Conservation (phyloP, 2,113 vertebrate genomes). For the Saccopteryx bilineata region DNA sequence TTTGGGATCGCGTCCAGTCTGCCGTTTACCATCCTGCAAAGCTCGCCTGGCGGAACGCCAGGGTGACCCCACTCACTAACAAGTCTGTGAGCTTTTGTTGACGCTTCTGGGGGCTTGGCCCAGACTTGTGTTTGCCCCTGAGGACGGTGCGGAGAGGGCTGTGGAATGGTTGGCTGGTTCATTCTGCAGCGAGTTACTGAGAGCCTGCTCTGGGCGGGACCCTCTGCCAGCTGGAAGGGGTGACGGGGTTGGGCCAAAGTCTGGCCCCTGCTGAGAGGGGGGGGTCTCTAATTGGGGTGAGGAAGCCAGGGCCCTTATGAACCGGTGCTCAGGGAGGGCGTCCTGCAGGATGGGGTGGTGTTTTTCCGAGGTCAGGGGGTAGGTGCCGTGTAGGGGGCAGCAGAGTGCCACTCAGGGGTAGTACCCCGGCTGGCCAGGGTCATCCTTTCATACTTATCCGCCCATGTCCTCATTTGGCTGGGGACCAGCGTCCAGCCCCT, state of each 20-base stretch:
- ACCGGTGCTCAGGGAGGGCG: neutral
- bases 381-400: rapidly evolving
- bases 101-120: neutral
- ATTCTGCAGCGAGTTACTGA: rapidly evolving
- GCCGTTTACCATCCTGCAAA: neutral
- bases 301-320: rapidly evolving
- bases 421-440: neutral
- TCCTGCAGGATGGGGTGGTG: neutral
- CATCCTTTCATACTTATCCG: rapidly evolving
- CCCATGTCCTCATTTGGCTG: neutral
- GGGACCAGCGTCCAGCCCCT: neutral
- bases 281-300: neutral
- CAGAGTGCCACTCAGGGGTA: rapidly evolving
- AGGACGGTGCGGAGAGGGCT: neutral
- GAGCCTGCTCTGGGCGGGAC: neutral
- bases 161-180: neutral
- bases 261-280: neutral
- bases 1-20: neutral
- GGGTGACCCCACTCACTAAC: rapidly evolving
- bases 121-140: neutral
- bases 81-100: rapidly evolving
- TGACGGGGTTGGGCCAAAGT: rapidly evolving
- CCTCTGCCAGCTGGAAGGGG: neutral
- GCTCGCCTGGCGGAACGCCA: neutral
- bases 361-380: neutral